A percentile compares a stretch with the other conserved stretches of the same genome.
Evolutionary conservation across 2,888 invertebrate species (phyloP).

Genomic region (Ephialtes manifestator): DNA sequence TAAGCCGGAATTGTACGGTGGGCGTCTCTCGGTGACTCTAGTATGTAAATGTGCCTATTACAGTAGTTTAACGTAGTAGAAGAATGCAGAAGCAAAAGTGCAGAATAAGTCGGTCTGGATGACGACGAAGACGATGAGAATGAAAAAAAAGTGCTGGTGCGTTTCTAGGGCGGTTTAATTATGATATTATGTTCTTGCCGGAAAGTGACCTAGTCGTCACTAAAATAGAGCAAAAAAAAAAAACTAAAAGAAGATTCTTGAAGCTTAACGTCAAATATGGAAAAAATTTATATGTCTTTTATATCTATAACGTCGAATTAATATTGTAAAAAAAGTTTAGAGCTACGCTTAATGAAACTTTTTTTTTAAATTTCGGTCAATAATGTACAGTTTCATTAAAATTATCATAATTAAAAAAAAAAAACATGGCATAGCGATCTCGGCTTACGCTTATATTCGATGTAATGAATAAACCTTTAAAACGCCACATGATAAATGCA

Average conservation of each 20-base stretch:
- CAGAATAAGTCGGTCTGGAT: not conserved
- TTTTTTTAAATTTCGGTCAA: no score
- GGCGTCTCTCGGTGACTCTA: slow-evolving; percentile 17
- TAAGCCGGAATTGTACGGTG: slow-evolving; percentile 29
- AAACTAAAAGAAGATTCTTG: not conserved
- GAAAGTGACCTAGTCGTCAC: not conserved
- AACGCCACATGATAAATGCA: no score
- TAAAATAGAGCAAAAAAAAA: slow-evolving; percentile 2
- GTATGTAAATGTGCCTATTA: slow-evolving; percentile 52
- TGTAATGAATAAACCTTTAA: no score
- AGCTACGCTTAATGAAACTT: no score
- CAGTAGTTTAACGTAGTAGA: slow-evolving; percentile 30
- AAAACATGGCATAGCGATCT: no score
- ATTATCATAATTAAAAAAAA: no score
- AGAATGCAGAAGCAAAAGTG: slow-evolving; percentile 36
- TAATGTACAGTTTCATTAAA: no score
- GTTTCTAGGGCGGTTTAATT: not conserved
- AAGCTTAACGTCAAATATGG: not conserved
- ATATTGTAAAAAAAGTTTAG: no score
- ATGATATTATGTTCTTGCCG: not conserved
- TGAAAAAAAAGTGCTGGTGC: not conserved
- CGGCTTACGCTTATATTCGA: no score
- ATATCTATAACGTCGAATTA: not conserved
- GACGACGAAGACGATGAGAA: not conserved
- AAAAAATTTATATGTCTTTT: not conserved